Evolutionary conservation across 2,113 vertebrate species (phyloP).

Genomic region (Chlorodrepanis virens): DNA sequence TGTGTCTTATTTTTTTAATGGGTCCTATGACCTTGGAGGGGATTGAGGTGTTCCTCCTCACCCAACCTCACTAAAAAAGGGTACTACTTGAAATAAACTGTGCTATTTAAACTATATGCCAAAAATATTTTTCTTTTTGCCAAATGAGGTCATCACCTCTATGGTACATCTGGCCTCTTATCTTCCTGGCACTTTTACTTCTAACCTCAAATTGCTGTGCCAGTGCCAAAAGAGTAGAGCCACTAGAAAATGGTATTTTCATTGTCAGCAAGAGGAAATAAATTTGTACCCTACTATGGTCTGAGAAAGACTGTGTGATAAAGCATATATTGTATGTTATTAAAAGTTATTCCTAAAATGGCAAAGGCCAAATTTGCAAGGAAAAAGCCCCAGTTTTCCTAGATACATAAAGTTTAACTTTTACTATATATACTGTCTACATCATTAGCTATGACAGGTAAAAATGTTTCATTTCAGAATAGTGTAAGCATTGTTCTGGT

Average conservation of each 20-base stretch:
- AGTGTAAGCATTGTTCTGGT: neutral
- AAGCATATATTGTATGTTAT: neutral
- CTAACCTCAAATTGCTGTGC: constrained; percentile 7
- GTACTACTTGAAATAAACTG: neutral
- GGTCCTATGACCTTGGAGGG: neutral
- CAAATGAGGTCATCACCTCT: constrained; percentile 28
- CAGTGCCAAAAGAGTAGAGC: neutral
- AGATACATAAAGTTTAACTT: neutral
- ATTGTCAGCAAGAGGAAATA: neutral
- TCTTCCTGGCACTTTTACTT: constrained; percentile 34
- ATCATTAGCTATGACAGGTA: neutral
- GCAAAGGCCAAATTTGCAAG: neutral
- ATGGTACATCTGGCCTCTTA: constrained; percentile 42
- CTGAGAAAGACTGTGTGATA: neutral
- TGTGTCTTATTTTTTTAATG: neutral
- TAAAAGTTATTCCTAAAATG: neutral
- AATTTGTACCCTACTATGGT: neutral
- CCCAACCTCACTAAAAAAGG: neutral
- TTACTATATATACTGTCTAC: neutral
- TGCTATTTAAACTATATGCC: neutral
- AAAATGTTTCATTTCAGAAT: neutral
- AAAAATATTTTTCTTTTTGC: neutral
- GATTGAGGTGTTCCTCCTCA: neutral
- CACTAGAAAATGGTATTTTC: constrained; percentile 19
- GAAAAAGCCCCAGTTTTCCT: neutral